A percentile compares a stretch with the other conserved stretches of the same genome.
Evolutionary conservation across 2,888 invertebrate species (phyloP).

Genomic region (Sinelater perroti): DNA sequence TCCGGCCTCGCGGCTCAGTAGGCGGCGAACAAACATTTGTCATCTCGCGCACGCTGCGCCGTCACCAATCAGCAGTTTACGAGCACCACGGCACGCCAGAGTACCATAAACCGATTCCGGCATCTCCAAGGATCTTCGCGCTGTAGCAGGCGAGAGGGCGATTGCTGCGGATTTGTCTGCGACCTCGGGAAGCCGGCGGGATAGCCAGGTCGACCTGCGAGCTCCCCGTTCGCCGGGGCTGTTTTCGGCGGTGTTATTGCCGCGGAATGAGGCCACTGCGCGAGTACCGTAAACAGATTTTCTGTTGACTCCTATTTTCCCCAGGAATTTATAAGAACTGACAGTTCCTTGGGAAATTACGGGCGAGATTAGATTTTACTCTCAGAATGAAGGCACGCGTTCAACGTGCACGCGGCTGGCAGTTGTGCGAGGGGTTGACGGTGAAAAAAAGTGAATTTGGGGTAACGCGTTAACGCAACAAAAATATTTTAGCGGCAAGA

Average conservation of each 20-base stretch:
- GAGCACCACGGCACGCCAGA: conserved; percentile 55
- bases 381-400: too few species aligned
- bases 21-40: conserved; percentile 44
- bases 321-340: background rate
- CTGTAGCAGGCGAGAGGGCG: conserved; percentile 35
- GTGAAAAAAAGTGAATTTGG: too few species aligned
- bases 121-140: conserved; percentile 45
- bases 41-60: conserved; percentile 52
- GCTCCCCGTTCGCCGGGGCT: too few species aligned
- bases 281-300: conserved; percentile 5
- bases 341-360: conserved; percentile 8
- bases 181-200: conserved; percentile 18
- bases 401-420: too few species aligned
- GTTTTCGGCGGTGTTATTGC: background rate
- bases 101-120: conserved; percentile 57
- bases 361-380: background rate
- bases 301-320: background rate
- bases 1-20: conserved; percentile 22
- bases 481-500: too few species aligned
- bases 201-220: too few species aligned
- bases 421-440: too few species aligned
- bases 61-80: conserved; percentile 59
- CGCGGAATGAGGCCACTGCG: background rate
- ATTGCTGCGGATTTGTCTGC: conserved; percentile 28
- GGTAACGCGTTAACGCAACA: too few species aligned